These are phyloP conservation scores for Hololepta plana DNA, from an alignment of 2,888 invertebrate species.

Conservation along the genomic window DNA sequence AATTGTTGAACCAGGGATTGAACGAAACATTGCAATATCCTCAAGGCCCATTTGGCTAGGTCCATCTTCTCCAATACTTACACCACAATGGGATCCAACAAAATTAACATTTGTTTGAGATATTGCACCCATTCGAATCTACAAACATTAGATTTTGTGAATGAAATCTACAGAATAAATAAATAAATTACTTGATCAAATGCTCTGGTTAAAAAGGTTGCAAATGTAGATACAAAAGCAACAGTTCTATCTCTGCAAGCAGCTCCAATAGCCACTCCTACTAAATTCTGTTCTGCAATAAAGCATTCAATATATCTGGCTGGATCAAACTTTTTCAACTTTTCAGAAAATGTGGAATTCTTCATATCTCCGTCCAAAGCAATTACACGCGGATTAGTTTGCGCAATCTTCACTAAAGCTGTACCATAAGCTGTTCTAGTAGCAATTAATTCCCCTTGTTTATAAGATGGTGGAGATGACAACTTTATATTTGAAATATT, in stretches of 20 bases:
- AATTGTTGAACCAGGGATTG: slow-evolving; percentile 65
- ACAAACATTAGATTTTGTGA: slow-evolving; percentile 9
- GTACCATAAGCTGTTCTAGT: slow-evolving; percentile 90
- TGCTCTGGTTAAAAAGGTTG: slow-evolving; percentile 91
- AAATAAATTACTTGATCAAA: slow-evolving; percentile 77
- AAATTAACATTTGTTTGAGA: slow-evolving; percentile 96
- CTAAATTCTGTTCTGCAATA: slow-evolving; percentile 97
- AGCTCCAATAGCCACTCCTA: slow-evolving; percentile 89
- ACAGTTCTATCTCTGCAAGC: slow-evolving; percentile 85
- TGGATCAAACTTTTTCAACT: slow-evolving; percentile 56
- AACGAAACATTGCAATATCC: slow-evolving; percentile 88
- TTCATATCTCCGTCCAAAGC: slow-evolving; percentile 97
- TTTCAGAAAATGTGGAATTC: slow-evolving; percentile 95
- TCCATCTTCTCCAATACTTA: slow-evolving; percentile 97
- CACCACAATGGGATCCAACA: slow-evolving; percentile 92
- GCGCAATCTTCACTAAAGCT: slow-evolving; percentile 75
- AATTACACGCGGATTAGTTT: slow-evolving; percentile 61
- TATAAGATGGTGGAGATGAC: slow-evolving; percentile 68
- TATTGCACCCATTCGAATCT: slow-evolving; percentile 98
- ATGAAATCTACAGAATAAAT: not conserved
- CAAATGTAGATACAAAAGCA: slow-evolving; percentile 93
- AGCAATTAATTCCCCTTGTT: slow-evolving; percentile 58
- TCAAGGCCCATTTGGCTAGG: slow-evolving; percentile 99
- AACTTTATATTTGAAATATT: slow-evolving; percentile 55
- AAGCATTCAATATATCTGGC: slow-evolving; percentile 88